Conservation (phyloP, 2,888 invertebrate species). For the Drosophila emarginata region DNA sequence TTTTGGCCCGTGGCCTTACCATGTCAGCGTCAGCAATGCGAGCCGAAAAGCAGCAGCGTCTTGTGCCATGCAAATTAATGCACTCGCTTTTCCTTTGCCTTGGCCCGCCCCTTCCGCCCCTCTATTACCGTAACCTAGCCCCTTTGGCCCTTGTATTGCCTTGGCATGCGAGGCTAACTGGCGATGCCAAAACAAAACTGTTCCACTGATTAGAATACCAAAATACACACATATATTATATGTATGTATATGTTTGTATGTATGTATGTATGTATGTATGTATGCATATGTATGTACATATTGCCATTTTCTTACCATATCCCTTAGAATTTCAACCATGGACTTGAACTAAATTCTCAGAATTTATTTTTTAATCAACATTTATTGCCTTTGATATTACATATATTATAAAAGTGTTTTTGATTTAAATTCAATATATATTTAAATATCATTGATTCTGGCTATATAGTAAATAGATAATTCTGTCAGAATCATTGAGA, state of each 20-base stretch:
- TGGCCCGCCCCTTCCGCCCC: not conserved
- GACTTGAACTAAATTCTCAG: no score
- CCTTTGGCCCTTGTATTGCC: not conserved
- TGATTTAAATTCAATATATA: no score
- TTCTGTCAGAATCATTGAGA: no score
- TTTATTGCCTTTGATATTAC: no score
- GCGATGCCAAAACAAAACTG: not conserved
- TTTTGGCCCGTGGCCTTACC: constrained; percentile 10
- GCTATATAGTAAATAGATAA: no score
- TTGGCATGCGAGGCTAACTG: constrained; percentile 5
- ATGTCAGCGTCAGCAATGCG: constrained; percentile 8
- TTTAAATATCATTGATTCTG: no score
- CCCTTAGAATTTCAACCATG: no score
- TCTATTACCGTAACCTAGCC: not conserved
- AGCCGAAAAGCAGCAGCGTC: not conserved
- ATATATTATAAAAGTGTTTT: no score
- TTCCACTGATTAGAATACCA: constrained; percentile 7
- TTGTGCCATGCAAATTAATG: constrained; percentile 14
- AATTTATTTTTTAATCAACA: no score
- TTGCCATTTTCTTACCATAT: not conserved
- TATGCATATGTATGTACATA: no score
- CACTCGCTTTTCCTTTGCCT: constrained; percentile 7
- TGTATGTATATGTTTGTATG: no score
- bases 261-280: no score
- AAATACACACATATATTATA: not conserved